These are phyloP conservation scores for Melanotaenia nigrans DNA, from an alignment of 2,797 vertebrate genomes.

Conservation along the genomic window DNA sequence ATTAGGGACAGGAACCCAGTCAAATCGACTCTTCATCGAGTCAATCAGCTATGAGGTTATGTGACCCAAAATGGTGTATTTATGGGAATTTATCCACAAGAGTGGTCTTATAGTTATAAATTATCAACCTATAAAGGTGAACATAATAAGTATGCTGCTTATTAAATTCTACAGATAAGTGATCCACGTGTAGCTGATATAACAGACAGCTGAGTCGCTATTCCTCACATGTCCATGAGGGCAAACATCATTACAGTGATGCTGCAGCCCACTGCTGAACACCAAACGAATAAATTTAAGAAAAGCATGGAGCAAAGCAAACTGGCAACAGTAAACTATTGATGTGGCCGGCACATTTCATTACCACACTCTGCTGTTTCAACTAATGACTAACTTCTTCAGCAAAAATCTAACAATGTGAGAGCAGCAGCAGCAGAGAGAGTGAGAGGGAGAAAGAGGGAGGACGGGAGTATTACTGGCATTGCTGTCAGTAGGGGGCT, in stretches of 20 bases:
- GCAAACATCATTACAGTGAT: conserved; percentile 75
- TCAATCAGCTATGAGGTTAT: conserved; percentile 42
- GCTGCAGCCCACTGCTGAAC: conserved; percentile 55
- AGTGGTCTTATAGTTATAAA: conserved; percentile 71
- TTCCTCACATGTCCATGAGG: conserved; percentile 42
- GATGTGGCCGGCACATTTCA: conserved; percentile 79
- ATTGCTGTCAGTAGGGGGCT: conserved; percentile 78
- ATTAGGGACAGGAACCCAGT: conserved; percentile 42
- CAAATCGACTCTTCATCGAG: conserved; percentile 39
- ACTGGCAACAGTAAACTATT: conserved; percentile 81
- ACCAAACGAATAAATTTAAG: conserved; percentile 67
- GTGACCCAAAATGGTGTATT: conserved; percentile 61
- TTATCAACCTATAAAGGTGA: conserved; percentile 67
- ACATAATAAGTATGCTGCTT: conserved; percentile 68
- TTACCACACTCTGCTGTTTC: conserved; percentile 79
- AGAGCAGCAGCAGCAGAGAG: conserved; percentile 48
- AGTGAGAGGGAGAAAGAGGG: conserved; percentile 28
- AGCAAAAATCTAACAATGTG: conserved; percentile 73
- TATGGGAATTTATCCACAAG: conserved; percentile 77
- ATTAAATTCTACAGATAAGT: conserved; percentile 77
- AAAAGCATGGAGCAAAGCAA: conserved; percentile 74
- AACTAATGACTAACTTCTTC: conserved; percentile 82
- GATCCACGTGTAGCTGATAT: conserved; percentile 55
- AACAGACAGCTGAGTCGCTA: conserved; percentile 43
- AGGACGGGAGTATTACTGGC: conserved; percentile 60